Conservation (phyloP, 2,888 invertebrate species). For the Halictus quadricinctus region DNA sequence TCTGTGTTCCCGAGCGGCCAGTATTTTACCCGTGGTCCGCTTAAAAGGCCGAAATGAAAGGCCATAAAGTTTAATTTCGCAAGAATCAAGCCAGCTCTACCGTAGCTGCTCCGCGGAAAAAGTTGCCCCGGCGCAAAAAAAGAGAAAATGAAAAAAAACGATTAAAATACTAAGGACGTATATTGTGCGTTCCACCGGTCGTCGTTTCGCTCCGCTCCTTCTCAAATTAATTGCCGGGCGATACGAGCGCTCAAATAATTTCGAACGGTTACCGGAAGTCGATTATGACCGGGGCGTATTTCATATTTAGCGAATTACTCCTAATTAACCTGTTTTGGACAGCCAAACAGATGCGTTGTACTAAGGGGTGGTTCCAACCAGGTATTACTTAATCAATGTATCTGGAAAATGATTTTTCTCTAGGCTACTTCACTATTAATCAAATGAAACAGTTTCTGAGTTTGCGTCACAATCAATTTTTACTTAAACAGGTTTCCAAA, state of each 20-base stretch:
- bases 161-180: conserved; percentile 29
- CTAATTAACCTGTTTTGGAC: no score
- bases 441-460: no score
- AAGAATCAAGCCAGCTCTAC: conserved; percentile 28
- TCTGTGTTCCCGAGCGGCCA: conserved; percentile 23
- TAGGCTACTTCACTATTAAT: no score
- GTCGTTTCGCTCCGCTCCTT: not conserved
- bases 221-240: conserved; percentile 11
- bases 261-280: not conserved
- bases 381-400: no score
- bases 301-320: no score
- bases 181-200: not conserved
- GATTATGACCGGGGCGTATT: not conserved
- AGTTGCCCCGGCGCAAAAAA: not conserved
- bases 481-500: not conserved
- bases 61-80: conserved; percentile 49
- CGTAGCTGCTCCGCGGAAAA: conserved; percentile 15
- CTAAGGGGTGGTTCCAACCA: no score
- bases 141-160: not conserved
- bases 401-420: no score
- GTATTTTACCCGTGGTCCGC: conserved; percentile 12
- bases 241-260: not conserved
- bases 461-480: no score
- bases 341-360: no score
- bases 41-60: conserved; percentile 37